A percentile compares a stretch with the other conserved stretches of the same genome.
Evolutionary conservation across 2,113 vertebrate species (phyloP).

Genomic region (Barbus barbus): DNA sequence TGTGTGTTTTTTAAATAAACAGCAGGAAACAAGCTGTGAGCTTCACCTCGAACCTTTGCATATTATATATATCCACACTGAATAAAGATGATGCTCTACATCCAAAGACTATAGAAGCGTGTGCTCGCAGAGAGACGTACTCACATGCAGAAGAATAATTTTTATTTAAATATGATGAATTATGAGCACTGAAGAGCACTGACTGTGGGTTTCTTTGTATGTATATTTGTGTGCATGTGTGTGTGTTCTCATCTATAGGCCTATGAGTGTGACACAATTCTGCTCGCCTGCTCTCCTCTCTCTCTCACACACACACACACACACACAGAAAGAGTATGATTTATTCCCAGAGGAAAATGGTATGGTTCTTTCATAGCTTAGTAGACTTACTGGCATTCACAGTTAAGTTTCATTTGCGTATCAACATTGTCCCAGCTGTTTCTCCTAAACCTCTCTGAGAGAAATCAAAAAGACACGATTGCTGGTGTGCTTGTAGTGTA

Average conservation of each 20-base stretch:
- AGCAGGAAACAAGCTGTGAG: too few species aligned
- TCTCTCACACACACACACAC: background rate
- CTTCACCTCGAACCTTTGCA: background rate
- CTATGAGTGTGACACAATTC: background rate
- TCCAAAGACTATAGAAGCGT: background rate
- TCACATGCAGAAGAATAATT: background rate
- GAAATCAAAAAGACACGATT: too few species aligned
- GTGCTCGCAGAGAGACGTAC: slow-evolving; percentile 35
- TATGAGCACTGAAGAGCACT: background rate
- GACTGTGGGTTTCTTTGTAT: background rate
- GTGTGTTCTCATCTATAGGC: too few species aligned
- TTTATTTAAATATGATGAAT: slow-evolving; percentile 21
- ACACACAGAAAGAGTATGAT: too few species aligned
- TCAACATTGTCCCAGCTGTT: too few species aligned
- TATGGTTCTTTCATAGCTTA: too few species aligned
- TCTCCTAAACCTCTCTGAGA: too few species aligned
- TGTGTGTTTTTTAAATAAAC: background rate
- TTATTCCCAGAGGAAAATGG: too few species aligned
- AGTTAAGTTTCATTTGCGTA: too few species aligned
- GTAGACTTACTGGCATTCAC: too few species aligned
- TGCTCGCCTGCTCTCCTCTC: too few species aligned
- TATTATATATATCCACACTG: slow-evolving; percentile 14
- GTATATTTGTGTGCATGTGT: background rate
- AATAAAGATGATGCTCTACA: slow-evolving; percentile 10
- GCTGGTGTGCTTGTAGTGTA: too few species aligned